Percentiles rank a stretch among this genome's conserved stretches.
Conservation (phyloP, 2,797 vertebrate genomes). For the Pogonophryne albipinna region DNA sequence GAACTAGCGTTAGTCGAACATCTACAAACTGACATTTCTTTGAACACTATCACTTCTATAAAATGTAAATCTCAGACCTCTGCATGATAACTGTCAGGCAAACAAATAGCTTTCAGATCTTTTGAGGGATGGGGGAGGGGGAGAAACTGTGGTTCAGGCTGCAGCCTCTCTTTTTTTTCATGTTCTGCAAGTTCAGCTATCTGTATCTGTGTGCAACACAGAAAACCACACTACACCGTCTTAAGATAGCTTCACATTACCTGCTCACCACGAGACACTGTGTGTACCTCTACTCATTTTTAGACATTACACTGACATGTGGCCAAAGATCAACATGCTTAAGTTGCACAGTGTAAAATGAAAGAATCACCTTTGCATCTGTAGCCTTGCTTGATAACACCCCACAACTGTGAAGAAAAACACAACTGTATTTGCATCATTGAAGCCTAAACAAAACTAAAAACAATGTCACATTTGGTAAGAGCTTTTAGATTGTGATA, state of each 20-base stretch:
- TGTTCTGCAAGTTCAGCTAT: constrained; percentile 65
- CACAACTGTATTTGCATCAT: neutral
- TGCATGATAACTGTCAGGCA: constrained; percentile 58
- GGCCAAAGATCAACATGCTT: constrained; percentile 9
- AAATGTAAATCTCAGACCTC: constrained; percentile 54
- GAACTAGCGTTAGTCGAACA: constrained; percentile 36
- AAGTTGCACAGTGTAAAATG: neutral
- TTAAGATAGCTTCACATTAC: constrained; percentile 44
- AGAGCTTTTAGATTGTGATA: neutral
- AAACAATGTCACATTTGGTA: neutral
- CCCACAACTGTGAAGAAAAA: constrained; percentile 88
- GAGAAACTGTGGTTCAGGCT: constrained; percentile 62
- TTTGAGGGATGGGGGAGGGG: constrained; percentile 57
- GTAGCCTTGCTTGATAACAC: constrained; percentile 97
- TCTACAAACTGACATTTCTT: constrained; percentile 42
- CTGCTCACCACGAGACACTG: constrained; percentile 53
- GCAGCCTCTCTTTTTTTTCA: constrained; percentile 61
- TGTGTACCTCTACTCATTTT: constrained; percentile 6
- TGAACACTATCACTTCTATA: constrained; percentile 64
- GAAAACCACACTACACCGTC: constrained; percentile 68
- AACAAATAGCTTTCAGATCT: constrained; percentile 64
- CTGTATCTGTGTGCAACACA: constrained; percentile 60
- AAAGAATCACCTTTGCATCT: constrained; percentile 92
- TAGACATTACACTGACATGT: constrained; percentile 21
- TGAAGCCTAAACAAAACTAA: neutral